phyloP scores from a whole-genome alignment of 2,888 invertebrate species.

The Vannuccia rotundouncinata region DNA sequence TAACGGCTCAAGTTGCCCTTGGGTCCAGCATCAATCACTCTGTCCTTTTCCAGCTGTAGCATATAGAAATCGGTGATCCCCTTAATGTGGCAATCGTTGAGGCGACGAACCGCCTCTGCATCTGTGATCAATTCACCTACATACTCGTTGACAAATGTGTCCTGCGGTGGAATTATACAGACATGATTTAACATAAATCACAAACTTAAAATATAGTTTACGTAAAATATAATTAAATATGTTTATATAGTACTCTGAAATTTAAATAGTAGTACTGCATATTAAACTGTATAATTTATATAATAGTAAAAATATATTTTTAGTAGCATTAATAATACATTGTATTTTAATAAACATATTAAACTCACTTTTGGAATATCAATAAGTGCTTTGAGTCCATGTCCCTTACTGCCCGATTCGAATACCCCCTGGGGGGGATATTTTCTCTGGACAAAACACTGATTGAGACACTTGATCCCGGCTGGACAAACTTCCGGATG shows the following conservation, averaged over 20 bases:
- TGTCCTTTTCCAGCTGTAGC: constrained; percentile 58
- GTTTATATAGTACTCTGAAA: too few species aligned
- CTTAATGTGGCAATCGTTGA: constrained; percentile 71
- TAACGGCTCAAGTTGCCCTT: constrained; percentile 76
- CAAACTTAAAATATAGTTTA: too few species aligned
- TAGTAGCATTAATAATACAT: too few species aligned
- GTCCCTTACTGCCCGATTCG: constrained; percentile 69
- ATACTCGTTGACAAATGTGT: constrained; percentile 85
- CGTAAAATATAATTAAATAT: too few species aligned
- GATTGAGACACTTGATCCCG: constrained; percentile 74
- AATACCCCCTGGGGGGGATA: constrained; percentile 66
- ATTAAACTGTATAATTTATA: too few species aligned
- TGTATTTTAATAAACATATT: too few species aligned
- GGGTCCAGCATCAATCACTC: constrained; percentile 84
- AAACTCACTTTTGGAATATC: constrained; percentile 62
- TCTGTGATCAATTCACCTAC: constrained; percentile 89
- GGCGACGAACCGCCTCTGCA: constrained; percentile 73
- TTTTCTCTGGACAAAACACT: constrained; percentile 72
- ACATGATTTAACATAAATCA: neutral
- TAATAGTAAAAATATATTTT: too few species aligned
- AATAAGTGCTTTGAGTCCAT: constrained; percentile 72
- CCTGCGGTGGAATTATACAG: constrained; percentile 44
- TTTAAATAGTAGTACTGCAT: too few species aligned
- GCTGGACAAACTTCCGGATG: constrained; percentile 73
- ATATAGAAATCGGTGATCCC: constrained; percentile 84